Evolutionary conservation across 2,888 invertebrate species (phyloP), one percentile per base, ranked within the genome.

Genomic region (Meghimatium bilineatum): DNA sequence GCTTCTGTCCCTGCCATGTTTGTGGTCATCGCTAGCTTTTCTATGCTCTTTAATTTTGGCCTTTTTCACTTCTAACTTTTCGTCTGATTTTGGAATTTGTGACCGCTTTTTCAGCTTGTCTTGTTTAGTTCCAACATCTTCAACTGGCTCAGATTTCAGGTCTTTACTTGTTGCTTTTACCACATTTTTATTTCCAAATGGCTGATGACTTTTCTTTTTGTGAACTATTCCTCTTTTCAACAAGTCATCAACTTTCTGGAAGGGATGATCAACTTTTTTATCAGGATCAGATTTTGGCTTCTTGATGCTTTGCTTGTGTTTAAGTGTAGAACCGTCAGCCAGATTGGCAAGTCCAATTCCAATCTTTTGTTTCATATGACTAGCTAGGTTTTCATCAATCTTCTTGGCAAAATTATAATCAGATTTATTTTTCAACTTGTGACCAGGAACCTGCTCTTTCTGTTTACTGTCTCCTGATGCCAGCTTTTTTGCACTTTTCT

Each of bases 151-250:
- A 20, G 69, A 6, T 52, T 82, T 82, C 23, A n/a, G 6, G 23
- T 75, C 75, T 71, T 78, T 83, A 26, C 34, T 36, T 36, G 29
- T 8, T 29, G 26, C 12, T 76, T 80, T 84, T 1, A 75, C 29
- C 23, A 66, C 36, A n/a, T 84, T 84, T 44, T 80, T 84, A 32
- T 80, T 80, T 23, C 84, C 84, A 84, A 84, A 84, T 17, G 84
- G 84, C 44, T 75, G 84, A 56, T 84, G 84, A 56, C 80, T 74
- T 69, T 84, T 84, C 75, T 76, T 80, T 66, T 84, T 84, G 36
- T 80, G 63, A 29, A 76, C 23, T 14, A 80, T 56, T 2, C 84
- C 84, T 69, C 84, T 66, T 69, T 80, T 84, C 26, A 84, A 69
- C 38, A 84, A 44, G 60, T 84, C 84, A 67, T 84, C 84, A 44